Base-by-base conservation (phyloP, 2,113 vertebrate genomes). In the Mesitornis unicolor region DNA sequence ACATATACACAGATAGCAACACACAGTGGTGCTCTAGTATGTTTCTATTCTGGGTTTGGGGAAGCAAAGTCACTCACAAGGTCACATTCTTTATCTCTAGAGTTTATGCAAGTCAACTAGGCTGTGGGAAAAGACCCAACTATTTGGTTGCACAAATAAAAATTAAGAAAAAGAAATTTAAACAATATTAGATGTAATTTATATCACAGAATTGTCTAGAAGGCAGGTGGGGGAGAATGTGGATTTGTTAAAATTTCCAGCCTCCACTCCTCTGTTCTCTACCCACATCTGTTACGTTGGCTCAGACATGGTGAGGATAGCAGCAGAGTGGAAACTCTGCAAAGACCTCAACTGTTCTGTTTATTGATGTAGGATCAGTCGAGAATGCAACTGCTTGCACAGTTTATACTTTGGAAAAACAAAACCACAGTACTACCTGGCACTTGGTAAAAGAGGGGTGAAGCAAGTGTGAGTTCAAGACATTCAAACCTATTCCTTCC, bases 31-130 rank as follows among this genome's bases (percentile, higher is more conserved):
- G 69, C 50, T 93, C 88, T 78, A 90, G 57, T 75, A 75, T 82
- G 90, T 89, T 97, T 95, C 96, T 97, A 93, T 96, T 95, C 61
- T 96, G 65, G 77, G 80, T 90, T 74, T 89, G 71, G 56, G 65
- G 83, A 92, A 94, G 59, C 83, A 96, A 96, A 96, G 92, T 94
- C 95, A 94, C 33, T 88, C 61, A 65, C 96, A 97, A 93, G 95
- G 96, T 97, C 95, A 94, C 95, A 96, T 91, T 84, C 90, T 84
- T 92, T 87, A 89, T 93, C 95, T 88, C 83, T 94, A 86, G 92
- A 79, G 80, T 79, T 87, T 94, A 74, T 87, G 94, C 48, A 96
- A 96, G 76, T 69, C 90, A 96, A 64, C 60, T 84, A 56, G 56
- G 36, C 85, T 90, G 85, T 84, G 83, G 64, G 92, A 92, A 96